A percentile compares a stretch with the other conserved stretches of the same genome.
Evolutionary conservation across 2,113 vertebrate species (phyloP).

Genomic region (Sphyrna mokarran): DNA sequence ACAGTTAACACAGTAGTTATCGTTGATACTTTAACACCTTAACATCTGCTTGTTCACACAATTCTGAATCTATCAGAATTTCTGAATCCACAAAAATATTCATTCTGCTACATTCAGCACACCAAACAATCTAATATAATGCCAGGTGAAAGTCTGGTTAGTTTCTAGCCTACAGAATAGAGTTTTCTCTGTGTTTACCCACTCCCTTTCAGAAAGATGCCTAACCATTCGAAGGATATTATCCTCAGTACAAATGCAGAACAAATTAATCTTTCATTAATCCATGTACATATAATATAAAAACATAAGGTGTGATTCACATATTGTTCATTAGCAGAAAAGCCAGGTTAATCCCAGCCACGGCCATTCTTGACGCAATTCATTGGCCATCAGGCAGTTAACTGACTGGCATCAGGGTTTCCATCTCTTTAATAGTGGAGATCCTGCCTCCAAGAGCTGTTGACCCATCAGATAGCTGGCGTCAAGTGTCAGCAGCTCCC

Average conservation of each 20-base stretch:
- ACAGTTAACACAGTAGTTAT: neutral
- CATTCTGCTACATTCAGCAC: neutral
- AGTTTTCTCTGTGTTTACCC: neutral
- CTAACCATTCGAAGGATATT: neutral
- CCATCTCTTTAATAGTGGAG: neutral
- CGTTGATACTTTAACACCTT: neutral
- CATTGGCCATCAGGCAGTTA: neutral
- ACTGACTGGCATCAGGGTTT: neutral
- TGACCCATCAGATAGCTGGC: too few relatives aligned
- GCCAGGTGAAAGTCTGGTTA: neutral
- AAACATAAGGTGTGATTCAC: neutral
- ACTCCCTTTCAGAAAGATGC: neutral
- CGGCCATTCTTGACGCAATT: neutral
- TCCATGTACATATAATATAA: neutral
- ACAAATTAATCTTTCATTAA: neutral
- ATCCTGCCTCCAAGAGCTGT: neutral
- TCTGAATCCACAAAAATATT: neutral
- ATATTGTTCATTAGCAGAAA: neutral
- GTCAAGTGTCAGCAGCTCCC: neutral
- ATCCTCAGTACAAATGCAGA: neutral
- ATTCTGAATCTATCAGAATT: neutral
- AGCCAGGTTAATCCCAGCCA: neutral
- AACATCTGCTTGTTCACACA: neutral
- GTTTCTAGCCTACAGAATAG: neutral
- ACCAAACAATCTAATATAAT: neutral